phyloP scores from a whole-genome alignment of 1,140 invertebrate species.

The Oryzaephilus surinamensis region DNA sequence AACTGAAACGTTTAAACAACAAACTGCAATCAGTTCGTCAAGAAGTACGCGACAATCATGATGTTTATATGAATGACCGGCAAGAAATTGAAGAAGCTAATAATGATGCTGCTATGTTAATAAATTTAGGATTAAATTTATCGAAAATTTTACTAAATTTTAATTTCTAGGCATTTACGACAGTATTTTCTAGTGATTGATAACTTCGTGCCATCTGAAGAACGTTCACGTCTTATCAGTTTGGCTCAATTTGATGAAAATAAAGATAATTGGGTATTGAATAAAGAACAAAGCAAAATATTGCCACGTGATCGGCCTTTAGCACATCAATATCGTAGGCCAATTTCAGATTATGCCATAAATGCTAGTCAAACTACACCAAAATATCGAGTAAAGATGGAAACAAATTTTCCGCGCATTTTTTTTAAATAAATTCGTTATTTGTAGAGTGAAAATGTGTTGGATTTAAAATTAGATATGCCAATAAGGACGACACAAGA shows the following conservation, averaged over 20 bases:
- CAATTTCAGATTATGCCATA: constrained; percentile 62
- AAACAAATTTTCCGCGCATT: constrained; percentile 2
- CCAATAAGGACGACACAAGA: constrained; percentile 68
- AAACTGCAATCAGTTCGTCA: constrained; percentile 42
- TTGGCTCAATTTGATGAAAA: constrained; percentile 79
- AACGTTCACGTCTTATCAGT: constrained; percentile 71
- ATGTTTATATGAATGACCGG: constrained; percentile 39
- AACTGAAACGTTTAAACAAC: constrained; percentile 55
- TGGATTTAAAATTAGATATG: constrained; percentile 72
- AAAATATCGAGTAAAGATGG: constrained; percentile 24
- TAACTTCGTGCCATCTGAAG: constrained; percentile 91
- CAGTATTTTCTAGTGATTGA: constrained; percentile 85
- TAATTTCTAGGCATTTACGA: constrained; percentile 50
- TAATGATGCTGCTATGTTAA: constrained; percentile 61
- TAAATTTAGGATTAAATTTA: constrained; percentile 1
- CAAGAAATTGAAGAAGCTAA: constrained; percentile 75
- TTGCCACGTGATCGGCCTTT: constrained; percentile 26
- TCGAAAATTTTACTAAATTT: not conserved
- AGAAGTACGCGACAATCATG: constrained; percentile 33
- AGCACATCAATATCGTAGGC: constrained; percentile 39
- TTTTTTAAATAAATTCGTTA: constrained; percentile 27
- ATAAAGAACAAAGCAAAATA: constrained; percentile 27
- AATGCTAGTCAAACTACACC: constrained; percentile 37
- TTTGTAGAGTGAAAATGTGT: constrained; percentile 70
- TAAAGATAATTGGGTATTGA: constrained; percentile 66